A percentile compares a stretch with the other conserved stretches of the same genome.
These are phyloP conservation scores for Ctena decussata DNA, from an alignment of 2,888 invertebrate genomes.

Conservation along the genomic window DNA sequence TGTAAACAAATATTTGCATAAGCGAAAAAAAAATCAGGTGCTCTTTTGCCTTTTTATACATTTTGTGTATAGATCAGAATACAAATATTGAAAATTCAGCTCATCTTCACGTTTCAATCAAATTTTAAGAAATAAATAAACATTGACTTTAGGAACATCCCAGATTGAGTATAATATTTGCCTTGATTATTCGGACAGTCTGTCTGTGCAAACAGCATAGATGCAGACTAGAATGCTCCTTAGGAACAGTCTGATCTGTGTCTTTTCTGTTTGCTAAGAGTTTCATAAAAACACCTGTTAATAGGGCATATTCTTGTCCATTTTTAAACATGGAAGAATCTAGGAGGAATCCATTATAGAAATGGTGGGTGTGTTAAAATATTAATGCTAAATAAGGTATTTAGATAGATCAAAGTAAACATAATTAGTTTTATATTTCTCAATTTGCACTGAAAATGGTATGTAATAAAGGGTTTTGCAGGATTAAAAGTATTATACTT, in stretches of 20 bases:
- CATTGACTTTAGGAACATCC: neutral
- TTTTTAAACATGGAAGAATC: too few species aligned
- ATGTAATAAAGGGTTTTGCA: constrained; percentile 10
- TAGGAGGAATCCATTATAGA: too few species aligned
- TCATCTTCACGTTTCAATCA: constrained; percentile 10
- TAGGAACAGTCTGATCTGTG: too few species aligned
- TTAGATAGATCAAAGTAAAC: neutral
- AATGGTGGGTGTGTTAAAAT: too few species aligned
- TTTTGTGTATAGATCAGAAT: neutral
- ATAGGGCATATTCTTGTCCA: too few species aligned
- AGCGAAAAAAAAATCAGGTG: neutral
- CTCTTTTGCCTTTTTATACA: neutral
- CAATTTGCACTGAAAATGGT: constrained; percentile 14
- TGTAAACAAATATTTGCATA: constrained; percentile 6
- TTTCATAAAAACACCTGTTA: too few species aligned
- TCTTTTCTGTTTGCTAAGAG: too few species aligned
- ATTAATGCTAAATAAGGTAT: constrained; percentile 3
- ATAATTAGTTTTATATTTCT: constrained; percentile 6
- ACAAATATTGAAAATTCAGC: constrained; percentile 4
- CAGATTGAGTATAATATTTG: too few species aligned
- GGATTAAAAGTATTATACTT: neutral
- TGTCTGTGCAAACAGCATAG: too few species aligned
- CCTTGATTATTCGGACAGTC: too few species aligned
- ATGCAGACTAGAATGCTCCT: too few species aligned
- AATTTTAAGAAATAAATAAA: constrained; percentile 38